Evolutionary conservation across 30 jellyfish, hydroid and myxozoan genomes (phyloP).

Genomic region (Aurelia aurita complex sp. Pacific): DNA sequence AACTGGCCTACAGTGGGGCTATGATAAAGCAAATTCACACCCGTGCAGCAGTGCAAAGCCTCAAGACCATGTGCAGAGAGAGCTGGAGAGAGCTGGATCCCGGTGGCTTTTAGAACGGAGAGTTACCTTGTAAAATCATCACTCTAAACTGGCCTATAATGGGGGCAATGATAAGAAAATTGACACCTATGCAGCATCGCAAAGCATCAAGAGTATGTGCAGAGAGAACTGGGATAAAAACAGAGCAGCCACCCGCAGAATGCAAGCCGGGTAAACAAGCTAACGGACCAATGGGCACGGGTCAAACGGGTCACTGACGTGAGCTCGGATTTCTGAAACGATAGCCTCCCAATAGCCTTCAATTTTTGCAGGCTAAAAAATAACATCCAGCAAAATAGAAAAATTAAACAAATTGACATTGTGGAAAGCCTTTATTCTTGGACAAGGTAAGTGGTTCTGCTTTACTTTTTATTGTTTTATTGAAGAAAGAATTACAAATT

Average conservation of each 20-base stretch:
- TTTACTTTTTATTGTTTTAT: background rate
- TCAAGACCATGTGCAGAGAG: too few relatives aligned
- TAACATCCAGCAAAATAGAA: background rate
- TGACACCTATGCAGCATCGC: too few relatives aligned
- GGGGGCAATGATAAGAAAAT: too few relatives aligned
- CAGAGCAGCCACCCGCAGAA: constrained; percentile 68
- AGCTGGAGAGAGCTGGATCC: too few relatives aligned
- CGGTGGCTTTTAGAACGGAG: too few relatives aligned
- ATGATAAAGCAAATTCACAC: too few relatives aligned
- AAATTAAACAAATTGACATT: background rate
- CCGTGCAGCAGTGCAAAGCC: too few relatives aligned
- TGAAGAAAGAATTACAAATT: background rate
- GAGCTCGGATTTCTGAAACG: constrained; percentile 42
- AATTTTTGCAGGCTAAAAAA: constrained; percentile 6
- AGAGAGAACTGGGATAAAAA: background rate
- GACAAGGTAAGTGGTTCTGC: background rate
- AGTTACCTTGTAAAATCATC: too few relatives aligned
- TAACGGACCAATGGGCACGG: constrained; percentile 77
- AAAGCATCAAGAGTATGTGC: too few relatives aligned
- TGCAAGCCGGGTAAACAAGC: constrained; percentile 62
- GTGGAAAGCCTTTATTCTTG: background rate
- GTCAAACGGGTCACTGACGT: constrained; percentile 77
- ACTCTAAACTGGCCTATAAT: too few relatives aligned
- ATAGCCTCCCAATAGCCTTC: constrained; percentile 29
- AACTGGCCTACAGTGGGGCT: too few relatives aligned